A percentile compares a stretch with the other conserved stretches of the same genome.
These are phyloP conservation scores for Helicoverpa zea DNA, from an alignment of 1,140 invertebrate genomes.

Conservation along the genomic window DNA sequence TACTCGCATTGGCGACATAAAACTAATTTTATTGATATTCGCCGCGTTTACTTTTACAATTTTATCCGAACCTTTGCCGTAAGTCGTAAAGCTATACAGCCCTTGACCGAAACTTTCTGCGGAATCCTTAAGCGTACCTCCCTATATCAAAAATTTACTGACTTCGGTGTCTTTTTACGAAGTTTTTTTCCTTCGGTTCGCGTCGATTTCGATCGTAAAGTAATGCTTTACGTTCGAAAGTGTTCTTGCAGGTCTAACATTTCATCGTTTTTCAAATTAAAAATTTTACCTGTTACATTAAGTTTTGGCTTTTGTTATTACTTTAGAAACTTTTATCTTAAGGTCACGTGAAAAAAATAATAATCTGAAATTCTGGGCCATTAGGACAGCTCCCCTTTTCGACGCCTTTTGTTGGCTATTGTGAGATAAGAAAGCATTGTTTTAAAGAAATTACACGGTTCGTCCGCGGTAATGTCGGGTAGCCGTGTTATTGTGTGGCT, in stretches of 20 bases:
- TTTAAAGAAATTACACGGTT: conserved; percentile 50
- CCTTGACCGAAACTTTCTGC: conserved; percentile 56
- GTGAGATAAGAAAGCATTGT: conserved; percentile 53
- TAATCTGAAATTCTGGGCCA: conserved; percentile 55
- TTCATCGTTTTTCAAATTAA: conserved; percentile 43
- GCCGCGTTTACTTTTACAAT: conserved; percentile 54
- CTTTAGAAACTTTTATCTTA: conserved; percentile 51
- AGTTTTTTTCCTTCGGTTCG: conserved; percentile 36
- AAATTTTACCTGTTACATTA: conserved; percentile 42
- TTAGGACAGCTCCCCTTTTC: conserved; percentile 46
- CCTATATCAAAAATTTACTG: conserved; percentile 56
- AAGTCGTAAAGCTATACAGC: conserved; percentile 48
- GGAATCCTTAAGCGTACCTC: conserved; percentile 49
- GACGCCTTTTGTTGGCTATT: conserved; percentile 49
- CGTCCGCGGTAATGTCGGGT: conserved; percentile 37
- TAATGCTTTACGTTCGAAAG: conserved; percentile 25
- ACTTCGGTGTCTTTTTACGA: conserved; percentile 48
- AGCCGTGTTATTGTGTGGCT: conserved; percentile 14
- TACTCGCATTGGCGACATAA: conserved; percentile 52
- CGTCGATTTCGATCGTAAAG: conserved; percentile 32
- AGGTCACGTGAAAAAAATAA: conserved; percentile 52
- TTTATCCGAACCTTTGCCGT: conserved; percentile 44
- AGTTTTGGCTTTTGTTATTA: conserved; percentile 50
- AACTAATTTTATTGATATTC: conserved; percentile 59
- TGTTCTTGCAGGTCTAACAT: conserved; percentile 14